Conservation (phyloP, 2,113 vertebrate genomes). For the Holacanthus passer region DNA sequence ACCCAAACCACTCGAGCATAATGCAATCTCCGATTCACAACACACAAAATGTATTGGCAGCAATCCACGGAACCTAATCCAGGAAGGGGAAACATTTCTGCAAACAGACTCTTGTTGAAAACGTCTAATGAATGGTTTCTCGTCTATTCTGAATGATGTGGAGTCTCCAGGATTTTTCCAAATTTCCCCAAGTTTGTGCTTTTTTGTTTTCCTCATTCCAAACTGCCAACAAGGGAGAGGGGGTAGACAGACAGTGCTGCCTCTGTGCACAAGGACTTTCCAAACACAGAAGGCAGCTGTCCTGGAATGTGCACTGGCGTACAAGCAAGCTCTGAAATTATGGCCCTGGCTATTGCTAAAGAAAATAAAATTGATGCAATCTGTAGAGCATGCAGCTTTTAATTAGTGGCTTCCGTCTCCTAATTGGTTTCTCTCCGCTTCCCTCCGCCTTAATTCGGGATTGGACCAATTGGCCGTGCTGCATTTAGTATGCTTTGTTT, state of each 20-base stretch:
- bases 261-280: slow-evolving; percentile 70
- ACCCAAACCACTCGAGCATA: slow-evolving; percentile 77
- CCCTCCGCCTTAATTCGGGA: slow-evolving; percentile 69
- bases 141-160: slow-evolving; percentile 63
- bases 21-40: slow-evolving; percentile 78
- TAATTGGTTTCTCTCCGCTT: slow-evolving; percentile 81
- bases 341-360: slow-evolving; percentile 74
- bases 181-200: slow-evolving; percentile 44
- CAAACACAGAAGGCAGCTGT: slow-evolving; percentile 70
- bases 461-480: slow-evolving; percentile 75
- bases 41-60: slow-evolving; percentile 76
- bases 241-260: slow-evolving; percentile 57
- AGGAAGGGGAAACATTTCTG: slow-evolving; percentile 77
- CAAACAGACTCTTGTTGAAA: slow-evolving; percentile 75
- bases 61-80: slow-evolving; percentile 72
- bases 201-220: slow-evolving; percentile 63
- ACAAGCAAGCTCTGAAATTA: slow-evolving; percentile 76
- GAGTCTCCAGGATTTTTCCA: slow-evolving; percentile 50
- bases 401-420: slow-evolving; percentile 87
- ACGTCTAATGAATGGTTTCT: slow-evolving; percentile 74
- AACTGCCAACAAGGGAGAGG: slow-evolving; percentile 54
- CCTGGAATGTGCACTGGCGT: slow-evolving; percentile 73
- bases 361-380: slow-evolving; percentile 86
- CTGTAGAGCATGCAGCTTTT: slow-evolving; percentile 84
- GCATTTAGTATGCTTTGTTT: slow-evolving; percentile 82